Evolutionary conservation across 2,888 invertebrate genomes (phyloP).

Genomic region (Watsonalla binaria): DNA sequence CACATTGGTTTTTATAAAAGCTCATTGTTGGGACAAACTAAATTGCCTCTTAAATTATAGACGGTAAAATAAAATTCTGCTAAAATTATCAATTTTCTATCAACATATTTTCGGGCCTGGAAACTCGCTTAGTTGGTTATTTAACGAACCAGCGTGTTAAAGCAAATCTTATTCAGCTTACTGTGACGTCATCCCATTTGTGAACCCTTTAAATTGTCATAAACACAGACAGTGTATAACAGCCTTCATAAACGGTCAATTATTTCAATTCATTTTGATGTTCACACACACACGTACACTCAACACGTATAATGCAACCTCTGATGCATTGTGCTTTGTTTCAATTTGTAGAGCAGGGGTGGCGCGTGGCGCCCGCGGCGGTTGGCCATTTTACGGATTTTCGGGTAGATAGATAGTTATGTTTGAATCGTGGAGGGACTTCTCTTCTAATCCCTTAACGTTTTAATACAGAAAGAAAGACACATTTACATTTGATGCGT

Average conservation of each 20-base stretch:
- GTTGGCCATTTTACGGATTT: neutral
- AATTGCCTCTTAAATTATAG: no score
- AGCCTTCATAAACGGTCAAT: neutral
- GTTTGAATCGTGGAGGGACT: neutral
- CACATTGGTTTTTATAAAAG: no score
- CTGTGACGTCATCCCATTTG: conserved; percentile 4
- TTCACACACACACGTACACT: neutral
- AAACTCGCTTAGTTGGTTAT: neutral
- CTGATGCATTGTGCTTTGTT: conserved; percentile 17
- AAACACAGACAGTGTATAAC: neutral
- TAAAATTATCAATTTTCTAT: no score
- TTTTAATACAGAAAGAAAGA: neutral
- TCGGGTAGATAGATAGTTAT: neutral
- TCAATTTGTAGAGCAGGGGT: conserved; percentile 19
- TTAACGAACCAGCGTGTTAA: no score
- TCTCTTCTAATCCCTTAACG: neutral
- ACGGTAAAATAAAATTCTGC: no score
- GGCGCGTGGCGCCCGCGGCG: conserved; percentile 2
- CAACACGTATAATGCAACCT: conserved; percentile 11
- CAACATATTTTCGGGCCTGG: no score
- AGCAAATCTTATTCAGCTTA: no score
- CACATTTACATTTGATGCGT: neutral
- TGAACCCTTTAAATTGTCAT: neutral
- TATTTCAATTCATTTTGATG: neutral
- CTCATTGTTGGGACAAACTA: no score